Evolutionary conservation across 2,888 invertebrate species (phyloP), one percentile per base, ranked within the genome.

Genomic region (Drosophila paramelanica): DNA sequence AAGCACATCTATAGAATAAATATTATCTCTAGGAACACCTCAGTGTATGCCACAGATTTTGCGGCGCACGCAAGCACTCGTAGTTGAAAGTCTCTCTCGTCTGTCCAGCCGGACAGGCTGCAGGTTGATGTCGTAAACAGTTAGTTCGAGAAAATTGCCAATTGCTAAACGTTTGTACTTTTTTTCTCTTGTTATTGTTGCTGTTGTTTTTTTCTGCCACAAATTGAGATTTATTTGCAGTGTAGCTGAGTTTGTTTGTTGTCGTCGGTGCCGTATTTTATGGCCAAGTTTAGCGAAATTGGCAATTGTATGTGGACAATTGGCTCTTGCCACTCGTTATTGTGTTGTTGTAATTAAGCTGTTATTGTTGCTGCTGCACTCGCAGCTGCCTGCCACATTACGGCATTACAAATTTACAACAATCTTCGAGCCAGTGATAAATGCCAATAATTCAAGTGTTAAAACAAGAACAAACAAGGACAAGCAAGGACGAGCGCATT

Each of bases 381-480:
- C 43, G 49, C 66, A 79, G 74, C 62, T 80, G 74, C 53, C 38
- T 17, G 45, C 53, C 60, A 65, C 64, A 70, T 57, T 46, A 57
- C 42, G 59, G 36, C 50, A 62, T 36, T 43, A 42, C 43, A 64
- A 51, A 45, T 39, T 49, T 42, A 57, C 46, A 52, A 43, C 52
- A 60, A 68, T 60, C 49, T 71, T 60, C 57, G 59, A 43, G 51
- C 49, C 47, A 46, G 45, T 68, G 71, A 73, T 64, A 76, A 73
- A 77, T 70, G 73, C 64, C 79, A 76, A 85, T 88, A 89, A 89
- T 69, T 88, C 88, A 82, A 88, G 86, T 89, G 89, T 88, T 88
- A 80, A 89, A 67, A 69, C 67, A 58, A 62, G 61, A 72, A 49
- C 55, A 72, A 68, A 64, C 46, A 62, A 41, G 38, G 56, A 49